A percentile compares a stretch with the other conserved stretches of the same genome.
Evolutionary conservation across 2,888 invertebrate species (phyloP).

Genomic region (Drosophila phalerata): DNA sequence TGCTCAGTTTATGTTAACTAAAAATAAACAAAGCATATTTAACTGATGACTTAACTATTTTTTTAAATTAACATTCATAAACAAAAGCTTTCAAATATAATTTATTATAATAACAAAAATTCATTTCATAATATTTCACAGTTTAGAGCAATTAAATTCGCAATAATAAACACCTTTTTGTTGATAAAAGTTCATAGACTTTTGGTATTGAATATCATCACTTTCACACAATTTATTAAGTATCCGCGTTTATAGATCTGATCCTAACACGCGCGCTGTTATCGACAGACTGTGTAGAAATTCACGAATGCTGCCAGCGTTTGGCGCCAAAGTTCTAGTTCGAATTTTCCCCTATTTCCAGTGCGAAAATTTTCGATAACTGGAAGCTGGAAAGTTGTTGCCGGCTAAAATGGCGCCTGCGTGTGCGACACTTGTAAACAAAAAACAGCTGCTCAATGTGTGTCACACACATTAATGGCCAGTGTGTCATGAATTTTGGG

Average conservation of each 20-base stretch:
- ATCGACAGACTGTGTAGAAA: constrained; percentile 48
- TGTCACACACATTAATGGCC: constrained; percentile 31
- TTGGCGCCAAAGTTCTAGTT: constrained; percentile 68
- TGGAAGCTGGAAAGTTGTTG: constrained; percentile 50
- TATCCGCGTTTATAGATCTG: constrained; percentile 27
- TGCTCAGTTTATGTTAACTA: not conserved
- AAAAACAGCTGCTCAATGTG: constrained; percentile 56
- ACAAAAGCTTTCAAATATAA: not conserved
- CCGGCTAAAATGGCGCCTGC: constrained; percentile 69
- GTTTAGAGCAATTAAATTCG: not conserved
- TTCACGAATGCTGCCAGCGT: constrained; percentile 25
- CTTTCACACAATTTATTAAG: constrained; percentile 4
- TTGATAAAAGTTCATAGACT: not conserved
- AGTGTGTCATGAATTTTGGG: not conserved
- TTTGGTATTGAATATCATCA: constrained; percentile 6
- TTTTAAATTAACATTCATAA: not conserved
- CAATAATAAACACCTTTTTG: constrained; percentile 10
- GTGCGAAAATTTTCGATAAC: constrained; percentile 43
- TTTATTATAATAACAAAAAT: not conserved
- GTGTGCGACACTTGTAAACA: constrained; percentile 57
- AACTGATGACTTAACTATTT: not conserved
- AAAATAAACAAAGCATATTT: not conserved
- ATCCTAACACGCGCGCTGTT: constrained; percentile 59
- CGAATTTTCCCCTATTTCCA: constrained; percentile 66
- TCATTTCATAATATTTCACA: not conserved